Percentiles rank a stretch among this genome's conserved stretches.
phyloP scores from a whole-genome alignment of 2,113 vertebrate genomes.

The Nansenia antarctica region DNA sequence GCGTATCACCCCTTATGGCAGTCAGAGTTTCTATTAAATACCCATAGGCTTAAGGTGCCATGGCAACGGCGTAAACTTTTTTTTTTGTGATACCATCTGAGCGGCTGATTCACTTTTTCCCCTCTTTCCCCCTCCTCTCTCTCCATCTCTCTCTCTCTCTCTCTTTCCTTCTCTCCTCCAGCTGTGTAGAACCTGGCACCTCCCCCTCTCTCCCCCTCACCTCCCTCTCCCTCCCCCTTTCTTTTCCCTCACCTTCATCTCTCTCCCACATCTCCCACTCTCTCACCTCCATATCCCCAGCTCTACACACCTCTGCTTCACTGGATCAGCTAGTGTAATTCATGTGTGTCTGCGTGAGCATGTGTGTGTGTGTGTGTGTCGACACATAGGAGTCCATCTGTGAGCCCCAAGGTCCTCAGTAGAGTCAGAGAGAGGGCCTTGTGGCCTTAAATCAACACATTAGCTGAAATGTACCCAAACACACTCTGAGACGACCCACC shows the following conservation, averaged over 20 bases:
- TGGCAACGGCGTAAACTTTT: conserved; percentile 58
- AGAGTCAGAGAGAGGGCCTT: conserved; percentile 57
- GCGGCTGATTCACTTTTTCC: conserved; percentile 59
- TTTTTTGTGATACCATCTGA: conserved; percentile 65
- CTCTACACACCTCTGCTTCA: neutral
- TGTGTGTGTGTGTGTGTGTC: too few relatives aligned
- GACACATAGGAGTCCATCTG: too few relatives aligned
- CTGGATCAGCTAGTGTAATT: neutral
- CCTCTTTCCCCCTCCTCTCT: conserved; percentile 3
- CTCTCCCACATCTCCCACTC: neutral
- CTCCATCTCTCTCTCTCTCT: neutral
- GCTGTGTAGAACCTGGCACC: neutral
- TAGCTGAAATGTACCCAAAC: conserved; percentile 61
- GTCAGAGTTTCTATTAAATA: conserved; percentile 56
- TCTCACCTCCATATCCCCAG: neutral
- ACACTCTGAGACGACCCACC: conserved; percentile 19
- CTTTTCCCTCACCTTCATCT: neutral
- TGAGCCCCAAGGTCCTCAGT: too few relatives aligned
- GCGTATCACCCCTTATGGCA: conserved; percentile 47
- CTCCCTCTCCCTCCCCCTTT: neutral
- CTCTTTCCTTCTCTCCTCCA: conserved; percentile 1
- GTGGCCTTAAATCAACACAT: conserved; percentile 71
- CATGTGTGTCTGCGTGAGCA: neutral
- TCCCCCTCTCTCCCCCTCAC: neutral
- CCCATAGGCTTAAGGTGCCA: conserved; percentile 49